These are phyloP conservation scores for Paraplagusia blochii DNA, from an alignment of 2,113 vertebrate genomes.

Conservation along the genomic window DNA sequence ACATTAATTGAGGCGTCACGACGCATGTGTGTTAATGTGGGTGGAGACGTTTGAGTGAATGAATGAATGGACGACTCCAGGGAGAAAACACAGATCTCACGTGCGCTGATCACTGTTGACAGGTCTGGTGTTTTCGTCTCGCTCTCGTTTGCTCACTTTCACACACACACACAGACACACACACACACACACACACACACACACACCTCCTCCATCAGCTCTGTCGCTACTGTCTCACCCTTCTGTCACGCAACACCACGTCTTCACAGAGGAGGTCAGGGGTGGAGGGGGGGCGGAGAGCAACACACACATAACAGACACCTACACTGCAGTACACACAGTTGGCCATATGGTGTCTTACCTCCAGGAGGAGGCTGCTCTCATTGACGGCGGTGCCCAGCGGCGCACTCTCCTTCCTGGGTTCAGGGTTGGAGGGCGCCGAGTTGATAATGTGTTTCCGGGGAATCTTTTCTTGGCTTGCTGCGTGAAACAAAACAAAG, in stretches of 20 bases:
- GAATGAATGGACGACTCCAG: constrained; percentile 28
- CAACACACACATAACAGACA: constrained; percentile 16
- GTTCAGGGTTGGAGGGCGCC: constrained; percentile 65
- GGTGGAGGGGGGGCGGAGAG: constrained; percentile 44
- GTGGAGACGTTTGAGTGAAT: too few species aligned
- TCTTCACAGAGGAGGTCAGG: constrained; percentile 40
- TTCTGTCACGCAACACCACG: constrained; percentile 54
- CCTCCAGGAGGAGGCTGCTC: constrained; percentile 89
- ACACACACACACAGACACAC: constrained; percentile 44
- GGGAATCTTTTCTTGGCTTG: constrained; percentile 79
- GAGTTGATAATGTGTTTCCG: constrained; percentile 69
- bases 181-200: constrained; percentile 10
- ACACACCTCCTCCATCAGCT: constrained; percentile 44
- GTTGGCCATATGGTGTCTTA: constrained; percentile 62
- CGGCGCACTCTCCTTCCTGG: constrained; percentile 69
- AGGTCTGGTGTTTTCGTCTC: constrained; percentile 47
- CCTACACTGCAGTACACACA: constrained; percentile 1
- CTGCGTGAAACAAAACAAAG: constrained; percentile 63
- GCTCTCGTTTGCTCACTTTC: constrained; percentile 51
- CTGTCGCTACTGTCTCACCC: constrained; percentile 41
- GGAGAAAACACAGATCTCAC: constrained; percentile 27
- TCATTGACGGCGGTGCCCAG: constrained; percentile 72
- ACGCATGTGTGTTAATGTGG: background rate
- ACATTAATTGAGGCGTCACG: too few species aligned
- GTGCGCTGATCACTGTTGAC: constrained; percentile 40